A percentile compares a stretch with the other conserved stretches of the same genome.
phyloP scores from a whole-genome alignment of 2,797 vertebrate species.

The Bufotes viridis region DNA sequence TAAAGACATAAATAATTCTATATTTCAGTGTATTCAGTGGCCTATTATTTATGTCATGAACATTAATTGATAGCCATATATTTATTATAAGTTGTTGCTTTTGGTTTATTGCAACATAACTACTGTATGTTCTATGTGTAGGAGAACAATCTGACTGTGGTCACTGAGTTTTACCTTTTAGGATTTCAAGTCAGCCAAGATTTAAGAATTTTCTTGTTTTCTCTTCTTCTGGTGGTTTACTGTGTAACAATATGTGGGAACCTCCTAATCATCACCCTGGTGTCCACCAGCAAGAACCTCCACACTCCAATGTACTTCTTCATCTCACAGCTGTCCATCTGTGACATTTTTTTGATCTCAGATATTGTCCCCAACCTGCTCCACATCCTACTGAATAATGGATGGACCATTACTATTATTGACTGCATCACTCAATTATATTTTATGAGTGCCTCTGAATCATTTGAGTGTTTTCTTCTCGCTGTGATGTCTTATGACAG shows the following conservation, averaged over 20 bases:
- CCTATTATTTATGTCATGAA: no score
- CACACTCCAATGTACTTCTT: conserved; percentile 26
- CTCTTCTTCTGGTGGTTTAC: not conserved
- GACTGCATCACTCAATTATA: not conserved
- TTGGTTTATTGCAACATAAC: no score
- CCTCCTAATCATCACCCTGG: not conserved
- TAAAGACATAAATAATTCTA: no score
- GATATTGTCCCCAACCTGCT: no score
- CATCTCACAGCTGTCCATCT: not conserved
- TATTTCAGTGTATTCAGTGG: no score
- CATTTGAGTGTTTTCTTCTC: not conserved
- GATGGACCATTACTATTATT: not conserved
- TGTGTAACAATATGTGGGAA: not conserved
- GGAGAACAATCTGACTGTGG: not conserved
- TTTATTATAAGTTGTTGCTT: no score
- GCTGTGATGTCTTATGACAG: not conserved
- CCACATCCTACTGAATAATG: no score
- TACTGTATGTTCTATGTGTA: not conserved
- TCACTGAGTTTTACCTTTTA: not conserved
- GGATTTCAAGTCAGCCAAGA: not conserved
- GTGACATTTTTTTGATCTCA: not conserved
- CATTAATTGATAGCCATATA: no score
- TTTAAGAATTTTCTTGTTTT: not conserved
- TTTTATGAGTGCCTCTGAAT: not conserved
- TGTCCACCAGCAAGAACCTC: not conserved